These are phyloP conservation scores for Orthosia gracilis DNA, from an alignment of 2,888 invertebrate species.

Conservation along the genomic window DNA sequence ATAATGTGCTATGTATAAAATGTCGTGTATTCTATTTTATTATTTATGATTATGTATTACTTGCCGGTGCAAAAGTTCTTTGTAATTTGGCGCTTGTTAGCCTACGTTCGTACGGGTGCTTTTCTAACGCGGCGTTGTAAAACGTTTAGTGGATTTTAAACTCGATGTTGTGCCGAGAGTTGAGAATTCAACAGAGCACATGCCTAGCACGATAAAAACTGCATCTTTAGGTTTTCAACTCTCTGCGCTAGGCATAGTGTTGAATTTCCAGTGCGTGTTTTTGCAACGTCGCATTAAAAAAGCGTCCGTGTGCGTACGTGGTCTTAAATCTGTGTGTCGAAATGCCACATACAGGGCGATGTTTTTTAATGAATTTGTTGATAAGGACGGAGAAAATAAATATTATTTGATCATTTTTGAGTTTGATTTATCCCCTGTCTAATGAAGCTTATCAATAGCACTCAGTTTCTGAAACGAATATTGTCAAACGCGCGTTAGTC, in stretches of 20 bases:
- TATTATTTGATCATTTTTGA: conserved; percentile 70
- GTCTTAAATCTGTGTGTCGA: conserved; percentile 23
- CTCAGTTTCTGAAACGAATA: too few relatives aligned
- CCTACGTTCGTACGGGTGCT: neutral
- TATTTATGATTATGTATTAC: conserved; percentile 35
- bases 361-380: conserved; percentile 77
- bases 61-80: conserved; percentile 27
- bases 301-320: neutral
- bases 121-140: neutral
- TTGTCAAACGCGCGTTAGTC: too few relatives aligned
- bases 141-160: neutral
- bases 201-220: neutral
- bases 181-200: neutral
- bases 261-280: neutral
- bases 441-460: too few relatives aligned
- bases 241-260: neutral
- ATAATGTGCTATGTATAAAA: conserved; percentile 25
- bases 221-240: neutral
- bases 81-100: conserved; percentile 31
- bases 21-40: conserved; percentile 36
- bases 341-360: conserved; percentile 59
- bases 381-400: conserved; percentile 76
- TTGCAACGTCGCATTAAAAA: neutral
- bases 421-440: conserved; percentile 35
- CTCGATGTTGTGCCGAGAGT: neutral